These are phyloP conservation scores for Andrena flavipes DNA, from an alignment of 2,888 invertebrate species.

Conservation along the genomic window DNA sequence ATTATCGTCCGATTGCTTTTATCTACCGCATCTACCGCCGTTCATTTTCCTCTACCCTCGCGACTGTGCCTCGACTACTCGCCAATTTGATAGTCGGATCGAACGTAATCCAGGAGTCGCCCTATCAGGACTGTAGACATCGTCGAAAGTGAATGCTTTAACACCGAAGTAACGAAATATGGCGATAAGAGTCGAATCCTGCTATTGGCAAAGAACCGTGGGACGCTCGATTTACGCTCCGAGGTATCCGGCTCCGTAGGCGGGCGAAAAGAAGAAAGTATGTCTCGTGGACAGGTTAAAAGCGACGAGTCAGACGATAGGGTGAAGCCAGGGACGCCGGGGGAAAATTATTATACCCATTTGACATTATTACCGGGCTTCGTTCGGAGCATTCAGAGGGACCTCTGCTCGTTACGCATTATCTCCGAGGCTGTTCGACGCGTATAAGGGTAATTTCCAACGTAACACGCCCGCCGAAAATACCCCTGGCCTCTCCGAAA, in stretches of 20 bases:
- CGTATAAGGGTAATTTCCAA: conserved; percentile 55
- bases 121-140: no score
- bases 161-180: neutral
- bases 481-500: conserved; percentile 23
- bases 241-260: neutral
- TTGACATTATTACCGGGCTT: conserved; percentile 63
- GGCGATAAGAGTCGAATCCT: neutral
- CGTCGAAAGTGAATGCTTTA: no score
- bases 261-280: neutral
- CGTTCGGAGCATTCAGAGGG: conserved; percentile 51
- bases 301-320: conserved; percentile 39
- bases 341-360: conserved; percentile 58
- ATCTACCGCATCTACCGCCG: conserved; percentile 15
- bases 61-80: neutral
- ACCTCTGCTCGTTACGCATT: conserved; percentile 44
- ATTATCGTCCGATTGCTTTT: conserved; percentile 25
- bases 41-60: neutral
- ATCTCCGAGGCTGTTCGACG: conserved; percentile 23
- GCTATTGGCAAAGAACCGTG: no score
- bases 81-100: neutral
- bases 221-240: neutral
- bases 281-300: conserved; percentile 24
- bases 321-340: conserved; percentile 28
- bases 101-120: no score
- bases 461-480: conserved; percentile 47